Evolutionary conservation across 2,888 invertebrate genomes (phyloP), one percentile per base, ranked within the genome.

Genomic region (Drosophila nigricruria): DNA sequence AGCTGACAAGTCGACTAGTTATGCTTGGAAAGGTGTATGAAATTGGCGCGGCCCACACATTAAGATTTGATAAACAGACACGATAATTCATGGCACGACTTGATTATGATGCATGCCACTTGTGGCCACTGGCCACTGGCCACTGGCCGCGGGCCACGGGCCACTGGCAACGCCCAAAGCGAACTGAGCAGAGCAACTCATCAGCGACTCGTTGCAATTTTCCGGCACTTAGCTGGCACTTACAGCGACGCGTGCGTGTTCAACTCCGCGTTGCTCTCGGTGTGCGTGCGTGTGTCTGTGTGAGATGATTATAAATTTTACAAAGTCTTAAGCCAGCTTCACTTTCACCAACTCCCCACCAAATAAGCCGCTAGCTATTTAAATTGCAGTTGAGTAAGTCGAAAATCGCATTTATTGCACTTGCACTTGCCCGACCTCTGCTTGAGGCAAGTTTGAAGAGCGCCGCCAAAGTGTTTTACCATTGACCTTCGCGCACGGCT

Each of bases 211-310:
- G 40, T 43, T 54, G 62, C 69, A 61, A 82, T 83, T 83, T 83
- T 83, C 83, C 83, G 83, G 83, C 83, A 83, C 57, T 85, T 83
- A 66, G 70, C 32, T 88, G 82, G 77, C 82, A 85, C 68, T 82
- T 82, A 85, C 72, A 83, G 66, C 88, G 40, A 62, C 58, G 61
- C 71, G 61, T 76, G 88, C 81, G 88, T 83, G 88, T 87, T 73
- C 36, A 10, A 2, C 30, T 14, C 32, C 43, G 27, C 54, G 38
- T 18, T 40, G 40, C 3, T 14, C 43, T 5, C 3, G 38, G 23
- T 36, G 43, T 23, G 54, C 42, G 38, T 23, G 38, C 12, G 52
- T 10, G 47, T 25, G 61, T 59, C 53, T 59, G 40, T 40, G 38
- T 16, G 52, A 52, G 53, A 50, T 36, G 53, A 68, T 70, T 70